Conservation (phyloP, 2,113 vertebrate species). For the Pedetes capensis region DNA sequence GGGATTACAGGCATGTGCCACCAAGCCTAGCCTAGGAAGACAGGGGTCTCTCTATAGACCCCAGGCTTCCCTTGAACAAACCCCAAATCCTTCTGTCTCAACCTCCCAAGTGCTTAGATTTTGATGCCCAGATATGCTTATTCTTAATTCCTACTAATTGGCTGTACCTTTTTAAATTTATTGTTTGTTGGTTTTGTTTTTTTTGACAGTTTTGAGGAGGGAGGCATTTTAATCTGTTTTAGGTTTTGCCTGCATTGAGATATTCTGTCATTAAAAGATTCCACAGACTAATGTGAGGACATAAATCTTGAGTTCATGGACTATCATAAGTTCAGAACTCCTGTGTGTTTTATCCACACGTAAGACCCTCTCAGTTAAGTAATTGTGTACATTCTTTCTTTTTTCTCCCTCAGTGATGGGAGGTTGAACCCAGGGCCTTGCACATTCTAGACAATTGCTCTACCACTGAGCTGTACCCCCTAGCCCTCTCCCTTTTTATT, state of each 20-base stretch:
- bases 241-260: not conserved
- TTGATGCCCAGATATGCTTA: not conserved
- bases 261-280: not conserved
- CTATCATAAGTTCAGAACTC: not conserved
- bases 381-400: not conserved
- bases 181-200: too few relatives aligned
- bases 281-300: not conserved
- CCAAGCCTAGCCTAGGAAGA: too few relatives aligned
- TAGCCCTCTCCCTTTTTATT: too few relatives aligned
- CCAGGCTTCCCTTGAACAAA: not conserved
- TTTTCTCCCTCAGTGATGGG: too few relatives aligned
- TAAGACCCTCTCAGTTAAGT: not conserved
- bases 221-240: not conserved
- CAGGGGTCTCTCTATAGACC: not conserved
- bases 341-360: not conserved
- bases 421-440: too few relatives aligned
- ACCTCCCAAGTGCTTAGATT: not conserved
- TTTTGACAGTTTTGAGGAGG: not conserved
- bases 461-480: too few relatives aligned
- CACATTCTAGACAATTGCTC: too few relatives aligned
- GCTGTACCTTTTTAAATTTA: not conserved
- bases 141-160: not conserved
- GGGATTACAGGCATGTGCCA: too few relatives aligned
- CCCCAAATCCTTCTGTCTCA: not conserved
- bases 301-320: accelerated